Conservation (phyloP, 2,797 vertebrate genomes). For the Macropodus opercularis region DNA sequence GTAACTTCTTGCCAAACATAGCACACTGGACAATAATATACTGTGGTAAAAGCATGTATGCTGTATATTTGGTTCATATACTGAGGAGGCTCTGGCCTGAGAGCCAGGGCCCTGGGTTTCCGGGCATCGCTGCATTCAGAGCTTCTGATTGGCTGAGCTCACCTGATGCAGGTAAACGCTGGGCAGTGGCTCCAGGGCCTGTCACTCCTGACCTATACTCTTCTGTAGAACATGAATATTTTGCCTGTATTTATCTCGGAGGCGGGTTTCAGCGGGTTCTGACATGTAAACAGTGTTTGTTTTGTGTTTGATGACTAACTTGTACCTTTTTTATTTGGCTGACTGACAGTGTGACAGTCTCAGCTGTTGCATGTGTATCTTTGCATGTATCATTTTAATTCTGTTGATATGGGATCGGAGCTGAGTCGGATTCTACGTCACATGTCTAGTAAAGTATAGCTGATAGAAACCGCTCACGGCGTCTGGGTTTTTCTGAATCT, state of each 20-base stretch:
- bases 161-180: no score
- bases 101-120: no score
- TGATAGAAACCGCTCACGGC: conserved; percentile 5
- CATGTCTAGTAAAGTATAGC: conserved; percentile 41
- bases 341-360: conserved; percentile 4
- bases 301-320: conserved; percentile 66
- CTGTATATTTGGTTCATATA: conserved; percentile 56
- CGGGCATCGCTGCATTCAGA: no score
- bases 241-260: conserved; percentile 52
- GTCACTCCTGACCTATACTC: no score
- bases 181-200: no score
- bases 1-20: conserved; percentile 47
- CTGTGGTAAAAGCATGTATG: conserved; percentile 42
- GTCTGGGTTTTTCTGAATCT: conserved; percentile 19
- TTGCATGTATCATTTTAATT: conserved; percentile 62
- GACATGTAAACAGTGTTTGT: conserved; percentile 54
- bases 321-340: conserved; percentile 48
- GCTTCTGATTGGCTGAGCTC: no score
- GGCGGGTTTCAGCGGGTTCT: neutral
- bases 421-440: conserved; percentile 14
- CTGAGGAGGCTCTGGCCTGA: no score
- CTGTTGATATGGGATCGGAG: conserved; percentile 43
- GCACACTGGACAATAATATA: conserved; percentile 12
- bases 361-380: conserved; percentile 28
- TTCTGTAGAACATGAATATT: conserved; percentile 66